Base-by-base conservation (phyloP, 2,888 invertebrate genomes). In the Campaea margaritaria region DNA sequence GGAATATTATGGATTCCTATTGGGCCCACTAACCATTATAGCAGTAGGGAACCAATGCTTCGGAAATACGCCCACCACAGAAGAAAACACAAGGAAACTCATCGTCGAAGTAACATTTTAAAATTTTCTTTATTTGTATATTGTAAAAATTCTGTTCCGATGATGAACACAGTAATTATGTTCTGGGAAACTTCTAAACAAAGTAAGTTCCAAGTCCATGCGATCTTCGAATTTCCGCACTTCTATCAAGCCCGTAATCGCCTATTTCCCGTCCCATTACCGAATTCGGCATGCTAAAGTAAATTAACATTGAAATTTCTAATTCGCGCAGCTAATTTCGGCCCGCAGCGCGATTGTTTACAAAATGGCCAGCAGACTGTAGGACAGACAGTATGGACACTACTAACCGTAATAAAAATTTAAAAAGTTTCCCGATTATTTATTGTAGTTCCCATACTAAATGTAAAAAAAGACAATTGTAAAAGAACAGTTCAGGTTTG, bases 271-370 rank as follows among this genome's bases (percentile, higher is more conserved):
- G 42, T n/a, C 7, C 34, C 21, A 49, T 53, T 28, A 38, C 44
- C 38, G 38, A 44, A 31, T 63, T 57, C 28, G 49, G 41, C 45
- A 42, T 43, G 58, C 27, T 51, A 31, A 42, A 56, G 43, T 61
- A 58, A 62, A 63, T 68, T 65, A 64, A 64, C 60, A 65, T 62
- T 65, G 46, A 56, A 68, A 62, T 64, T 58, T 64, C 62, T 64
- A 65, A 68, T 61, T 62, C 58, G 36, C 52, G 50, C 49, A 41
- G 46, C 62, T 68, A 64, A 65, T 68, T 65, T 64, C 28, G 47
- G 41, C 14, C 16, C 36, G 27, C 34, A n/a, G 50, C 9, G 13
- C 28, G 44, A 57, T 54, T 62, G 61, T 58, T 56, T 58, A 50
- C 42, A 34, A 49, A 62, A 42, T 55, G 28, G 14, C 12, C 10